Conservation (phyloP, 2,113 vertebrate species). For the Phycodurus eques region DNA sequence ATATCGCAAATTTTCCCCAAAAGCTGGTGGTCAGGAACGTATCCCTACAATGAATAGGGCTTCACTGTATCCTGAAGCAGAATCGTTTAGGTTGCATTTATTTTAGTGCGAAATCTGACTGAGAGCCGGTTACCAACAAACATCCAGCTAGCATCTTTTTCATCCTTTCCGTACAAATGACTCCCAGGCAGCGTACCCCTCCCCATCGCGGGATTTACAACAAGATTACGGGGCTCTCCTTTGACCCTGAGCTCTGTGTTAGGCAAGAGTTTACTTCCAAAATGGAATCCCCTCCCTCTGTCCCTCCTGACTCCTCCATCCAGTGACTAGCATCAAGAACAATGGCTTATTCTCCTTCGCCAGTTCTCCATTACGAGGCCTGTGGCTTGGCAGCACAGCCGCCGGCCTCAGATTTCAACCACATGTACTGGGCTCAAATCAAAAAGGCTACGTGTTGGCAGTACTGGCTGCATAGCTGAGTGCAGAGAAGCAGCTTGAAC, state of each 20-base stretch:
- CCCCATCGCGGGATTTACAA: conserved; percentile 59
- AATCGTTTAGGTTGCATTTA: conserved; percentile 13
- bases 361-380: conserved; percentile 79
- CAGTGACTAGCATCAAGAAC: conserved; percentile 77
- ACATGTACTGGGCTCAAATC: conserved; percentile 90
- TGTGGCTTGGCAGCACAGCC: conserved; percentile 85
- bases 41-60: neutral
- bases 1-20: neutral
- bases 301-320: conserved; percentile 54
- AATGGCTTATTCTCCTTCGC: conserved; percentile 86
- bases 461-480: conserved; percentile 78
- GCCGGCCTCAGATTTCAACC: conserved; percentile 90
- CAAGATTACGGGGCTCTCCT: conserved; percentile 60
- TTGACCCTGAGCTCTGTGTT: conserved; percentile 58
- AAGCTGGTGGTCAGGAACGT: neutral
- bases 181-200: conserved; percentile 51
- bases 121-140: conserved; percentile 35
- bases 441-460: conserved; percentile 85
- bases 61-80: neutral
- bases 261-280: conserved; percentile 36
- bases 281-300: conserved; percentile 13
- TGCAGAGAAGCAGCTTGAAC: conserved; percentile 35
- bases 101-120: conserved; percentile 32
- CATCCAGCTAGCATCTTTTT: conserved; percentile 28
- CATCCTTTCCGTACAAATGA: conserved; percentile 51